Base-by-base conservation (phyloP, 2,797 vertebrate species). In the Rhinichthys osculus region DNA sequence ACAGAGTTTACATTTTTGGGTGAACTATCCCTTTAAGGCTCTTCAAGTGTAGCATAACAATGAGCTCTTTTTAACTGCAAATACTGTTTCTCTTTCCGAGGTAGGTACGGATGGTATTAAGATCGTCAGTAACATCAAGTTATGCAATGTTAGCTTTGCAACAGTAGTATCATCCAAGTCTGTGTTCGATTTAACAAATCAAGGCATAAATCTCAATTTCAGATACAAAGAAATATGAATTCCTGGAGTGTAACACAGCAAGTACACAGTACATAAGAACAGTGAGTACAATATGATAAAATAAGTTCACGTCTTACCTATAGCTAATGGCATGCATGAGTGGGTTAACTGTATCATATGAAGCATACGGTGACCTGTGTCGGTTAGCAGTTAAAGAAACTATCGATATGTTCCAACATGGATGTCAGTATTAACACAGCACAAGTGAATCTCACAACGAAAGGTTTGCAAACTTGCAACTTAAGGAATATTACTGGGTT, bases 91-190 rank as follows among this genome's bases (percentile, higher is more conserved):
- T 92, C 80, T 87, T 82, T 85, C 83, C 89, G 92, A 95, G 94
- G 94, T 94, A 95, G 94, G 92, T 92, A 88, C 71, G 87, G 88
- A 91, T 71, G 77, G 78, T 90, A 88, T 89, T 91, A 87, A 90
- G 90, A 88, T 81, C 91, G 87, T 92, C 88, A 79, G 86, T 74
- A 82, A 85, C 89, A 80, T 89, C 87, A 88, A 88, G 85, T 84
- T 85, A 87, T 87, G 87, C 83, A 90, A 92, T 73, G 88, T 86
- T 83, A 85, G 84, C 30, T 90, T 82, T 87, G 87, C 83, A 91
- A 91, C 90, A 91, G 90, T 90, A 91, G 90, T 92, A 81, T 91
- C 74, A 84, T 87, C 83, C 83, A 59, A 85, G 85, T 79, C 16
- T 87, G 83, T 86, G 83, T 90, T 74, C 40, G 80, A 84, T 84